phyloP scores from a whole-genome alignment of 2,797 vertebrate genomes.

The Lerista edwardsae region DNA sequence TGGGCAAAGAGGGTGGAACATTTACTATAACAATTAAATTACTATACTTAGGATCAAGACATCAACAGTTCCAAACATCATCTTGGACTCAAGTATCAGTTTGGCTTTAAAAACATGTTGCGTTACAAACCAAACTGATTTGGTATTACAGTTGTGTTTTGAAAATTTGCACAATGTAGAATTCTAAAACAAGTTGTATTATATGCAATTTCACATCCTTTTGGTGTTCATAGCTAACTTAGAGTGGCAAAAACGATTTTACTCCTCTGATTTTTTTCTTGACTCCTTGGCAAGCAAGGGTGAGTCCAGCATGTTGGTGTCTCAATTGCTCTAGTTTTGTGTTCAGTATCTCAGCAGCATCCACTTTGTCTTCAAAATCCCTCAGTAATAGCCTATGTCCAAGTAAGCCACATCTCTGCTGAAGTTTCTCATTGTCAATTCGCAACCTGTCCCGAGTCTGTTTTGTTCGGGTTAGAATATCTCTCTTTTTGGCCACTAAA shows the following conservation, averaged over 20 bases:
- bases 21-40: not conserved
- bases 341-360: constrained; percentile 56
- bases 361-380: constrained; percentile 81
- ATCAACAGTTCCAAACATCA: not conserved
- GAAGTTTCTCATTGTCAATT: constrained; percentile 72
- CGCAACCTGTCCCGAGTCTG: constrained; percentile 71
- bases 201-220: not conserved
- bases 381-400: constrained; percentile 76
- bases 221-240: not conserved
- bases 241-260: constrained; percentile 45
- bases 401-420: constrained; percentile 76
- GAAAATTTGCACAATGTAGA: not conserved
- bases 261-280: constrained; percentile 70
- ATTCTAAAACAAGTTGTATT: not conserved
- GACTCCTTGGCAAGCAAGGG: constrained; percentile 60
- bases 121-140: not conserved
- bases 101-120: not conserved
- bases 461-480: constrained; percentile 73
- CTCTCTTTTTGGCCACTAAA: constrained; percentile 65
- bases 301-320: constrained; percentile 60
- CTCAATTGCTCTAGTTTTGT: constrained; percentile 75
- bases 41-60: not conserved
- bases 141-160: not conserved
- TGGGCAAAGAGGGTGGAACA: too few species aligned
- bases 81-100: not conserved